These are phyloP conservation scores for Novumbra hubbsi DNA, from an alignment of 2,797 vertebrate genomes.

Conservation along the genomic window DNA sequence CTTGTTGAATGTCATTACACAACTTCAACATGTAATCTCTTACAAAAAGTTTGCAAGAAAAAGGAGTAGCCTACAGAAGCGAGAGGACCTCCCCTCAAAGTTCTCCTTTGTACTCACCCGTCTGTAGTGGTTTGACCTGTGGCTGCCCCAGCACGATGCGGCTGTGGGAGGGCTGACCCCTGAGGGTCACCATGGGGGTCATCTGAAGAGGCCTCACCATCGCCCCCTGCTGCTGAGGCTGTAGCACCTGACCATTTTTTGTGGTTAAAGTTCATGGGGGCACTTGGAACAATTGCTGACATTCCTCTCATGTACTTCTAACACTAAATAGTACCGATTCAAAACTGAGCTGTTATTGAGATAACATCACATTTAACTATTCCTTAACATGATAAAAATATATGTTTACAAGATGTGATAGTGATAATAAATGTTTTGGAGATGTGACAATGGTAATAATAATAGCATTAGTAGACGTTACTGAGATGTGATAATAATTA, in stretches of 20 bases:
- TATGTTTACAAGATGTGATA: no score
- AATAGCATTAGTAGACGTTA: no score
- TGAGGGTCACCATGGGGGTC: slow-evolving; percentile 88
- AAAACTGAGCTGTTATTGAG: no score
- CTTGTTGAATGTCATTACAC: no score
- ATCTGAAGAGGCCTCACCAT: slow-evolving; percentile 89
- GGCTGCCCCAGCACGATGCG: slow-evolving; percentile 87
- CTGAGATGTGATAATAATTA: no score
- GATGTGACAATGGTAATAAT: no score
- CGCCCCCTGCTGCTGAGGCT: slow-evolving; percentile 82
- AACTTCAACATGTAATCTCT: no score
- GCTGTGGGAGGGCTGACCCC: slow-evolving; percentile 81
- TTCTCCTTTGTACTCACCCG: slow-evolving; percentile 71
- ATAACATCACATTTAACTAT: no score
- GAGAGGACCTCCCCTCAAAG: background rate
- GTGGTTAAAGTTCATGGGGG: background rate
- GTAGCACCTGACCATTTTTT: slow-evolving; percentile 77
- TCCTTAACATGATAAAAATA: no score
- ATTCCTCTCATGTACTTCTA: background rate
- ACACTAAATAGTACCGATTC: background rate
- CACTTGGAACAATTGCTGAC: background rate
- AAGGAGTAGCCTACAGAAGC: no score
- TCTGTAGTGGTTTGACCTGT: slow-evolving; percentile 87
- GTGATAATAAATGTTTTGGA: no score
- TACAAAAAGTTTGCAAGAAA: no score